Conservation (phyloP, 2,888 invertebrate genomes). For the Drosophila acutilabella region DNA sequence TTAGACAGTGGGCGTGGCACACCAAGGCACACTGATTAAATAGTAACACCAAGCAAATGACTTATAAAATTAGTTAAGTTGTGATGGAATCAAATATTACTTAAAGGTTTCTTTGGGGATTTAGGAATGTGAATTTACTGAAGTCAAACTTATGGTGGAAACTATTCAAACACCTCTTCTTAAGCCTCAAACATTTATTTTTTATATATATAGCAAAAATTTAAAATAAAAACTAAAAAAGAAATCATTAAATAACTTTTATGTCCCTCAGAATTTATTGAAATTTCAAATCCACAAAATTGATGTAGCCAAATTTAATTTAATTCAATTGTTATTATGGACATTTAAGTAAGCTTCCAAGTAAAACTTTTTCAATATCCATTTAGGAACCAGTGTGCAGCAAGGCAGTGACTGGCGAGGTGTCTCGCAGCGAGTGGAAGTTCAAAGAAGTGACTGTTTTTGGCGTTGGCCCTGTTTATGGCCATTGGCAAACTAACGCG, state of each 20-base stretch:
- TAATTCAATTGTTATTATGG: constrained; percentile 30
- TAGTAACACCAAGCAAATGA: constrained; percentile 4
- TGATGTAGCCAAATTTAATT: constrained; percentile 8
- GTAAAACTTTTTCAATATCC: constrained; percentile 52
- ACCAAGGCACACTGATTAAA: constrained; percentile 21
- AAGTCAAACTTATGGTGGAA: no score
- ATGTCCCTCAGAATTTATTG: not conserved
- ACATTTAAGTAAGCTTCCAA: constrained; percentile 26
- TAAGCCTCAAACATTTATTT: no score
- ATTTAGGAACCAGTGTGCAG: constrained; percentile 43
- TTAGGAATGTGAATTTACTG: not conserved
- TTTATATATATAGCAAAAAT: not conserved
- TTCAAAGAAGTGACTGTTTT: constrained; percentile 8
- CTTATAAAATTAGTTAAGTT: constrained; percentile 1
- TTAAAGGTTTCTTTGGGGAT: not conserved
- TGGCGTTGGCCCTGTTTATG: constrained; percentile 52
- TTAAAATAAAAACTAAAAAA: not conserved
- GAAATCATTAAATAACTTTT: not conserved
- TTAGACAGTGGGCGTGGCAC: constrained; percentile 21
- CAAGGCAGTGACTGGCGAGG: not conserved
- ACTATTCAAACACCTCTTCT: no score
- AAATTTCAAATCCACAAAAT: constrained; percentile 12
- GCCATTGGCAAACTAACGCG: constrained; percentile 62
- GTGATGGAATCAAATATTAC: no score
- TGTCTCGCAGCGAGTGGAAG: not conserved